Base-by-base conservation (phyloP, 2,113 vertebrate genomes). In the Gallinago undulata region DNA sequence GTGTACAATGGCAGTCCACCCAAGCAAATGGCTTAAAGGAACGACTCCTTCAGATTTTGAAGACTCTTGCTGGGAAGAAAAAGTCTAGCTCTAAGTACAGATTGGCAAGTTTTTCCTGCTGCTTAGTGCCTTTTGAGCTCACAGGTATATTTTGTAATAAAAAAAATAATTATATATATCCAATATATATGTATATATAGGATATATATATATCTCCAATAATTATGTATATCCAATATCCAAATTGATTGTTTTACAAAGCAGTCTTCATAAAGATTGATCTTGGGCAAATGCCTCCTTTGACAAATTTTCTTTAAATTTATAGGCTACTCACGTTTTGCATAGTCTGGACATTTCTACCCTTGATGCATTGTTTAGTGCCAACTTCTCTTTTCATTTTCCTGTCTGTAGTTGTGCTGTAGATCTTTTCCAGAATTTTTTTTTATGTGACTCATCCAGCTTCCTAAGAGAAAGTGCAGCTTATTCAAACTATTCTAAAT, bases 401-500 rank as follows among this genome's bases (percentile, higher is more conserved):
- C 35, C 39, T 60, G 23, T 39, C 51, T 91, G 50, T 64, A 90
- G 47, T 56, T 73, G 11, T 68, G 56, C 84, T 17, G 15, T 33
- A 76, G 77, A 67, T 80, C 28, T 94, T 93, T 94, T 59, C 67
- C 77, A 91, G 86, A 77, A 45, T 70, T 62, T 74, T 86, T 87
- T 89, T 89, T 51, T 84, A 9, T 48, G 51, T 82, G 87, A 94
- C 77, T 95, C 87, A 94, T 57, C 27, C 81, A 81, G 78, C 41
- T 95, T 91, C 86, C 64, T 35, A 66, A 60, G 73, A 69, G 63
- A 74, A 85, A 91, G 60, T 37, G 55, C 72, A 95, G 81, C 92
- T 90, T 96, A 70, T 89, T 94, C 90, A 94, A 95, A 91, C 82
- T 80, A 15, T 57, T 93, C 77, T 75, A 89, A 83, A 87, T 80